phyloP scores from a whole-genome alignment of 2,113 vertebrate genomes.

The Peromyscus polionotus region DNA sequence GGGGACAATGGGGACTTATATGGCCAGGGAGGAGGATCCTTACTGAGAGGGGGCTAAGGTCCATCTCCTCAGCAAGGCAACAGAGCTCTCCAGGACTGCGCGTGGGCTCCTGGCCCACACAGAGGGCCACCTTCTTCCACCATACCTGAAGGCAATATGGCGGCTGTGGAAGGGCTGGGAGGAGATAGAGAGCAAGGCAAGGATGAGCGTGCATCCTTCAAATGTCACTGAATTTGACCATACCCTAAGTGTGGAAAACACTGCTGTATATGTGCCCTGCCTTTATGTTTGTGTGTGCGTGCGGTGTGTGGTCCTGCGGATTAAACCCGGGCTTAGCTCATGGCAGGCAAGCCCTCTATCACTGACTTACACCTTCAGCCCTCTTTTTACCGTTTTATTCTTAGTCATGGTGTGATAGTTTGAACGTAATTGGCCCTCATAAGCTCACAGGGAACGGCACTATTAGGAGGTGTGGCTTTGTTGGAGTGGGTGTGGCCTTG shows the following conservation, averaged over 20 bases:
- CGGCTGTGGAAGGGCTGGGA: fast-evolving
- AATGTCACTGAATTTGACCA: background rate
- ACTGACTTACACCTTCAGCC: background rate
- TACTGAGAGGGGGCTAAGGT: background rate
- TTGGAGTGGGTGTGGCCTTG: background rate
- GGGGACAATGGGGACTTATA: fast-evolving
- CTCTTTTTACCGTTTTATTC: background rate
- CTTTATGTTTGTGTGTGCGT: background rate
- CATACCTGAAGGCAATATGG: fast-evolving
- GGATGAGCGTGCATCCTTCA: fast-evolving
- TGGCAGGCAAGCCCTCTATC: background rate
- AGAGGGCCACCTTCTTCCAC: fast-evolving
- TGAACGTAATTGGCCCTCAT: background rate
- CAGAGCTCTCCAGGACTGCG: background rate
- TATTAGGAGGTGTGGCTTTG: background rate
- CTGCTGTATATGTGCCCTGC: background rate
- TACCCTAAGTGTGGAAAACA: fast-evolving
- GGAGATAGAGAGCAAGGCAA: background rate
- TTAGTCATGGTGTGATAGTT: background rate
- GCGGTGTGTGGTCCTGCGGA: background rate
- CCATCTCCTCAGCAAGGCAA: fast-evolving
- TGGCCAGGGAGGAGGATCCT: fast-evolving
- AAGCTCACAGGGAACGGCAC: background rate
- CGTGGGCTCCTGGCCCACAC: fast-evolving
- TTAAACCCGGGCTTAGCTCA: background rate